phyloP scores from a whole-genome alignment of 2,888 invertebrate genomes.

The Aporophyla lueneburgensis region DNA sequence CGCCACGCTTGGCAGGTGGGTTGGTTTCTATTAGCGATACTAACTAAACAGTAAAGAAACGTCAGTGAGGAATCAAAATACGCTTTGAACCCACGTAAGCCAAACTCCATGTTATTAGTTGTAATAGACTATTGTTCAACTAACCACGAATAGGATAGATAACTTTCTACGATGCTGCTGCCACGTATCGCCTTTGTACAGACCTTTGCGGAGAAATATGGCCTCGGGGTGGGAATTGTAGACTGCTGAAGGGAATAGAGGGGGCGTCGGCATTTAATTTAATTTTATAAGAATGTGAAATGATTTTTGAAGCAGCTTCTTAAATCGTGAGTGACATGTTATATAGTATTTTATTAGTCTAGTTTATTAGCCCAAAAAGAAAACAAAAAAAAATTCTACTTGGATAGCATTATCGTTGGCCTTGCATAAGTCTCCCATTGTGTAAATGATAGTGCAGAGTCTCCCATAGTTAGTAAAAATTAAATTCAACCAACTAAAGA shows the following conservation, averaged over 20 bases:
- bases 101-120: slow-evolving; percentile 61
- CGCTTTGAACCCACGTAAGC: slow-evolving; percentile 49
- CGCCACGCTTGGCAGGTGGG: too few relatives aligned
- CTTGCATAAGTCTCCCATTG: too few relatives aligned
- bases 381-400: too few relatives aligned
- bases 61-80: slow-evolving; percentile 60
- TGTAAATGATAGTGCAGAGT: too few relatives aligned
- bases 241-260: slow-evolving; percentile 50
- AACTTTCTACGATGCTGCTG: slow-evolving; percentile 71
- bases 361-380: too few relatives aligned
- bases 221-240: slow-evolving; percentile 71
- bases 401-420: too few relatives aligned
- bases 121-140: slow-evolving; percentile 69
- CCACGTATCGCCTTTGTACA: slow-evolving; percentile 82
- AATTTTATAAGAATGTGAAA: too few relatives aligned
- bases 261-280: background rate
- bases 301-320: too few relatives aligned
- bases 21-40: background rate
- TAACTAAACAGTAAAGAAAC: background rate
- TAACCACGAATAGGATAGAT: slow-evolving; percentile 69
- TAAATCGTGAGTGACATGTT: too few relatives aligned
- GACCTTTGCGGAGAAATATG: slow-evolving; percentile 76
- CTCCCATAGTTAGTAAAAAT: too few relatives aligned
- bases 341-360: too few relatives aligned
- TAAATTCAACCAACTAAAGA: too few relatives aligned